These are phyloP conservation scores for Lasioglossum pauxillum DNA, from an alignment of 2,888 invertebrate genomes.

Conservation along the genomic window DNA sequence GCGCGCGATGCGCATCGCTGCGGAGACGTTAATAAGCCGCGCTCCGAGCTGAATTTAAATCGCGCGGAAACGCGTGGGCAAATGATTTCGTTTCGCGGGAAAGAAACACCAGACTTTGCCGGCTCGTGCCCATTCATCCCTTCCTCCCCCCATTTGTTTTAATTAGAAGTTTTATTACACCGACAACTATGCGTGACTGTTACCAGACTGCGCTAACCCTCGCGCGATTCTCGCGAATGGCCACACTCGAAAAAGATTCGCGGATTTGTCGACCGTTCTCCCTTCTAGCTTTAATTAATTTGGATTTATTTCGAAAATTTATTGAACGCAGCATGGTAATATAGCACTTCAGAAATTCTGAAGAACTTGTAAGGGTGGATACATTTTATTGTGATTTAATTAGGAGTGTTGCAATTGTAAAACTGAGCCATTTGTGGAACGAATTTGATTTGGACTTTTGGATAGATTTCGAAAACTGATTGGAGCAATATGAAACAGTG, in stretches of 20 bases:
- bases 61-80: neutral
- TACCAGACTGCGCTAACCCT: neutral
- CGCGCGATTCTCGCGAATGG: neutral
- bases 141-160: neutral
- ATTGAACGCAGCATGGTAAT: neutral
- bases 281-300: neutral
- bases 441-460: neutral
- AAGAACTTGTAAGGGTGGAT: neutral
- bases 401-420: neutral
- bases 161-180: neutral
- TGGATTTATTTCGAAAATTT: neutral
- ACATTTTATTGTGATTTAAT: neutral
- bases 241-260: neutral
- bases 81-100: neutral
- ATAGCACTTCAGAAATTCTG: no score
- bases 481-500: neutral
- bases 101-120: neutral
- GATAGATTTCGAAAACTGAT: neutral
- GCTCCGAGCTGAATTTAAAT: neutral
- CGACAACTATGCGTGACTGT: neutral
- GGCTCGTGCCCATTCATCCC: neutral
- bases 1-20: constrained; percentile 25
- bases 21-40: constrained; percentile 13
- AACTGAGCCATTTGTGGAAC: neutral
- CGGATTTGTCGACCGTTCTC: neutral